Evolutionary conservation across 2,888 invertebrate genomes (phyloP).

Genomic region (Dynastes maya): DNA sequence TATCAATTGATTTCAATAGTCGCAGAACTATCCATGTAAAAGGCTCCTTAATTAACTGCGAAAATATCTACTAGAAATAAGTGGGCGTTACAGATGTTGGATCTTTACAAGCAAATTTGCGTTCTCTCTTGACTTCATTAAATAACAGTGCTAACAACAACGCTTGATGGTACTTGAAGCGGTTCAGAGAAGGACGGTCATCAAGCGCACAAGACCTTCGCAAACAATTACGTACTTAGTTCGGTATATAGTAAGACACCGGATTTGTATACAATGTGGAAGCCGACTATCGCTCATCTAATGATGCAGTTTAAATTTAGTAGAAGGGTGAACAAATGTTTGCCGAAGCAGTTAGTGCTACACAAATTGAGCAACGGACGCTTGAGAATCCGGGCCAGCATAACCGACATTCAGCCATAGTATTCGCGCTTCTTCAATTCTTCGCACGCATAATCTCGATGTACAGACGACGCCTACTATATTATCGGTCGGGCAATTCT

Average conservation of each 20-base stretch:
- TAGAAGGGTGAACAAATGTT: constrained; percentile 35
- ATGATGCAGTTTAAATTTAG: constrained; percentile 50
- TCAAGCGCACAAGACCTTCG: not conserved
- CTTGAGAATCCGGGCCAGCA: not conserved
- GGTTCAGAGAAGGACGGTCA: not conserved
- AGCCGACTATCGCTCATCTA: constrained; percentile 30
- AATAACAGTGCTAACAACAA: not conserved
- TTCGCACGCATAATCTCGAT: constrained; percentile 7
- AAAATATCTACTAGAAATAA: too few species aligned
- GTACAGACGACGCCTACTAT: not conserved
- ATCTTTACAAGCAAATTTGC: not conserved
- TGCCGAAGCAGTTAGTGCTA: constrained; percentile 30
- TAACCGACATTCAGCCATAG: not conserved
- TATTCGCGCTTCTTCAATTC: not conserved
- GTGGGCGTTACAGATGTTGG: too few species aligned
- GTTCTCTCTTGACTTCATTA: constrained; percentile 16
- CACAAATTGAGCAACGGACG: constrained; percentile 19
- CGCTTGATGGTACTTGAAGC: not conserved
- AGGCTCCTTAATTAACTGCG: too few species aligned
- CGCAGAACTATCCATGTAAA: too few species aligned
- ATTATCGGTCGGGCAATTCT: constrained; percentile 2
- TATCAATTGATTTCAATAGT: too few species aligned
- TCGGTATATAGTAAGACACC: constrained; percentile 8
- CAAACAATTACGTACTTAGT: constrained; percentile 32
- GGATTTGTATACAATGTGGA: constrained; percentile 1